Base-by-base conservation (phyloP, 1,140 invertebrate species). In the Anastrepha ludens region DNA sequence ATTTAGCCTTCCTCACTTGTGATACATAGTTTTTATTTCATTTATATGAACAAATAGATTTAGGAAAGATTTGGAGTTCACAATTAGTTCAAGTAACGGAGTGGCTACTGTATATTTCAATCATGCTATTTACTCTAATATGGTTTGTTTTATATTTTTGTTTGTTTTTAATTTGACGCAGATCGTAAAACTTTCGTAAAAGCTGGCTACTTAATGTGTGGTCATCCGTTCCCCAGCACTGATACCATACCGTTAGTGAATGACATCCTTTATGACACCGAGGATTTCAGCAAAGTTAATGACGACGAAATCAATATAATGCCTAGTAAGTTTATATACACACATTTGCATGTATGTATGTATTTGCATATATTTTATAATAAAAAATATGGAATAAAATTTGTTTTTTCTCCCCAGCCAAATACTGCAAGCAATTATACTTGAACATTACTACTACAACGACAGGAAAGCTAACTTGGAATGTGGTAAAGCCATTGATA, bases 401-500 rank as follows among this genome's bases (percentile, higher is more conserved):
- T 7, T 44, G 11, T 8, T 65, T 55, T 20, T 62, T 50, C 64
- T 87, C 90, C 89, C 0, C 89, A 96, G 95, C 95, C 5, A 94
- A 95, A 9, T 96, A 95, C 90, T 96, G 96, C 88, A 94, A 94
- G 39, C 93, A 94, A 1, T 92, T 95, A 2, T 96, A 96, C 88
- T 94, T 94, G 88, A 94, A 95, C 88, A 92, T 96, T 1, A 92
- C 94, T 0, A 93, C 90, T 4, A 94, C 95, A 89, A 94, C 94
- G 13, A 95, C 94, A 15, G 95, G 95, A 2, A 96, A 96, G 90
- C 95, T 96, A 17, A 93, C 96, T 29, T 96, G 96, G 95, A 95
- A 94, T 11, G 95, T 95, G 87, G 93, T 96, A 6, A 96, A 96
- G 89, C 95, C 95, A 0, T 92, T 96, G 13, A 91, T 96, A 50